Evolutionary conservation across 2,797 vertebrate species (phyloP).

Genomic region (Aulostomus chinensis): DNA sequence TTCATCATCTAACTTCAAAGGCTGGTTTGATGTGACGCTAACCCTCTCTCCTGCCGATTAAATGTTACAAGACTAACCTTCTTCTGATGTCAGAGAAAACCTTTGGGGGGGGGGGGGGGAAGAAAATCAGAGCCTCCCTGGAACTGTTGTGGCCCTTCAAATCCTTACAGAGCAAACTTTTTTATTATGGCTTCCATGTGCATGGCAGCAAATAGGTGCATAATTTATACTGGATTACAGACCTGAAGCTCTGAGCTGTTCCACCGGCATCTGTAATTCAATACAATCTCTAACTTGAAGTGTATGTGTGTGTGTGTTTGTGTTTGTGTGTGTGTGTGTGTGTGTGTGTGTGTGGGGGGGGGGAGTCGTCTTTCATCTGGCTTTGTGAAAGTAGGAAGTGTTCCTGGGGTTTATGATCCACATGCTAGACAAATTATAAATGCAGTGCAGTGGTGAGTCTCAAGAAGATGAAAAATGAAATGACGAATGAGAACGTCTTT

Average conservation of each 20-base stretch:
- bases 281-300: too few relatives aligned
- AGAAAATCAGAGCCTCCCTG: neutral
- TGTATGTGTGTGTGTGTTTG: too few relatives aligned
- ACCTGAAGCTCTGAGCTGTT: neutral
- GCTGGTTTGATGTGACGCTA: conserved; percentile 20
- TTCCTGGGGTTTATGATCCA: too few relatives aligned
- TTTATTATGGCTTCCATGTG: neutral
- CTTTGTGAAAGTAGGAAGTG: too few relatives aligned
- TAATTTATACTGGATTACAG: neutral
- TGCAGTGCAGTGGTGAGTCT: too few relatives aligned
- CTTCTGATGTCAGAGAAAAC: conserved; percentile 14
- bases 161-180: conserved; percentile 1
- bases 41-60: conserved; percentile 2
- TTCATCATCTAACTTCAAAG: conserved; percentile 35
- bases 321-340: too few relatives aligned
- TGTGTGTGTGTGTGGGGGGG: too few relatives aligned
- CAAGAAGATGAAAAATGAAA: too few relatives aligned
- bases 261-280: too few relatives aligned
- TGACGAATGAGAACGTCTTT: too few relatives aligned
- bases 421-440: too few relatives aligned
- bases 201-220: neutral
- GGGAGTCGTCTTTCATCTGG: too few relatives aligned
- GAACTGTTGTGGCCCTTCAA: conserved; percentile 3
- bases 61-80: conserved; percentile 13
- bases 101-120: neutral